phyloP scores from a whole-genome alignment of 2,797 vertebrate genomes.

The Falco berigora region DNA sequence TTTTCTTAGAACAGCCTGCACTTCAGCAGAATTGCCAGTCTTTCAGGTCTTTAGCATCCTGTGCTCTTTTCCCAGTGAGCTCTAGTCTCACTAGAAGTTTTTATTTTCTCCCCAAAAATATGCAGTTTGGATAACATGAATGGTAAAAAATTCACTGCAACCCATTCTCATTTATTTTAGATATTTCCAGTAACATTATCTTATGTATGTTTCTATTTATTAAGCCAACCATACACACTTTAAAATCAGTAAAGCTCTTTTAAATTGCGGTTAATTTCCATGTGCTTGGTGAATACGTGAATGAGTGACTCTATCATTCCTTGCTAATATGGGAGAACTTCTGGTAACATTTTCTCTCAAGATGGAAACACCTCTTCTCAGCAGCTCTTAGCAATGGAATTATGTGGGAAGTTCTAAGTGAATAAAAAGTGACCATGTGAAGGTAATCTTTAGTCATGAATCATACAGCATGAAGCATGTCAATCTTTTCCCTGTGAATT shows the following conservation, averaged over 20 bases:
- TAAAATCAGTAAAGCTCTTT: background rate
- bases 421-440: background rate
- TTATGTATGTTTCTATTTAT: background rate
- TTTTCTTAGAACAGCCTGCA: background rate
- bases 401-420: background rate
- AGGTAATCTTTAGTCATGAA: background rate
- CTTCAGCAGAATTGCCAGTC: background rate
- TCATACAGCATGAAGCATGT: background rate
- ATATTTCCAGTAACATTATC: background rate
- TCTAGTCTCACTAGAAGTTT: background rate
- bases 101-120: background rate
- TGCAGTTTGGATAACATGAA: background rate
- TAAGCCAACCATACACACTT: background rate
- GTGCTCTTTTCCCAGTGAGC: background rate
- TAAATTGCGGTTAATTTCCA: background rate
- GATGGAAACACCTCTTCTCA: background rate
- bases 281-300: background rate
- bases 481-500: background rate
- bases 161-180: background rate
- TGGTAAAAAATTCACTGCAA: background rate
- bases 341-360: background rate
- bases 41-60: background rate
- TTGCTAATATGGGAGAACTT: background rate
- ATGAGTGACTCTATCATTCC: constrained; percentile 7
- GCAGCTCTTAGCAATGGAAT: background rate